A percentile compares a stretch with the other conserved stretches of the same genome.
Evolutionary conservation across 2,113 vertebrate species (phyloP).

Genomic region (Aramus guarauna): DNA sequence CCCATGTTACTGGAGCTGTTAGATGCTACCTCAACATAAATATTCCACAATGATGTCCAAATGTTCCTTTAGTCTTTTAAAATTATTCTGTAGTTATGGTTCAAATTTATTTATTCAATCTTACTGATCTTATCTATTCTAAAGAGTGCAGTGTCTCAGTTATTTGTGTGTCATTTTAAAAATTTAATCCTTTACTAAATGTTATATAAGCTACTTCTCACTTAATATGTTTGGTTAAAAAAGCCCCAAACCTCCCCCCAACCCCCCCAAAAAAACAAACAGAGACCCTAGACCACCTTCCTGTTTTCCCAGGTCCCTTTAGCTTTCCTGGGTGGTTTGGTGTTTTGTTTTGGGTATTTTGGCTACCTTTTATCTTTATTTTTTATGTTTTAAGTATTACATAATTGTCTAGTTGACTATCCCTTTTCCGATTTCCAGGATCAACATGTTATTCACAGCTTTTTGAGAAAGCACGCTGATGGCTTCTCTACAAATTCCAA

Average conservation of each 20-base stretch:
- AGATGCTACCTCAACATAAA: not conserved
- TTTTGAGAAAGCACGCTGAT: not conserved
- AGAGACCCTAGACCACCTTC: not conserved
- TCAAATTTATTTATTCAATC: not conserved
- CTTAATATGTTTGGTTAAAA: not conserved
- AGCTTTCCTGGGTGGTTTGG: not conserved
- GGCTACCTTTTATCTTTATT: not conserved
- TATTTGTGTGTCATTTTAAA: not conserved
- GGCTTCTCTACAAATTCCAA: not conserved
- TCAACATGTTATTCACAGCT: not conserved
- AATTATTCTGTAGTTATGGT: not conserved
- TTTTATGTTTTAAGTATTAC: not conserved
- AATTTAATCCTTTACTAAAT: not conserved
- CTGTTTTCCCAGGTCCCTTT: not conserved
- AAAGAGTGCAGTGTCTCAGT: not conserved
- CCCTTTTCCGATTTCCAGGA: not conserved
- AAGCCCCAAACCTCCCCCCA: accelerated
- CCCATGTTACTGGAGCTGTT: not conserved
- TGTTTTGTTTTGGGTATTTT: not conserved
- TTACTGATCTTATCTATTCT: not conserved
- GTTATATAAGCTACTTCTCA: not conserved
- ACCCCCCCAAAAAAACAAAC: not conserved
- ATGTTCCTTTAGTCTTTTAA: not conserved
- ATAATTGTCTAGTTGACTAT: not conserved
- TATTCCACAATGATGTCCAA: not conserved